Evolutionary conservation across 2,797 vertebrate genomes (phyloP), one percentile per base, ranked within the genome.

Genomic region (Perodicticus potto): DNA sequence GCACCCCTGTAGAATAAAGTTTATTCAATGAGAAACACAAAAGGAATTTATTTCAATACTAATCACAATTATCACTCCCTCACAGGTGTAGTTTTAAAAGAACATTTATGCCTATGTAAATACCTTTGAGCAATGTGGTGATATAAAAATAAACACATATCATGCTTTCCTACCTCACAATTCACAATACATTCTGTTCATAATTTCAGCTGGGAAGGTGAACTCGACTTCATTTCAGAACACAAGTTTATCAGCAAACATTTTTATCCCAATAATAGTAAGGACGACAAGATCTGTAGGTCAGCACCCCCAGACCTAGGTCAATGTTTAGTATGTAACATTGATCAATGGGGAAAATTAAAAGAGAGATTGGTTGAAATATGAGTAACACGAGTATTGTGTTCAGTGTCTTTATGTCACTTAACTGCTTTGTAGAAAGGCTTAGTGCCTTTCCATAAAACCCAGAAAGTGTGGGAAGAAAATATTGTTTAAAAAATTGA

Each of bases 201-300:
- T 89, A 61, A 61, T n/a, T 81, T 70, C 32, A 89, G 5, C 43
- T 45, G 2, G 17, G 43, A 34, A 76, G 10, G 29, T 80, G 32
- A 96, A 67, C 14, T 37, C 88, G 59, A 82, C 12, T 17, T 80
- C 43, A 94, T 78, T 80, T 70, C 27, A 70, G 49, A 87, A 83
- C 63, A 22, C 69, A 67, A 65, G 14, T 25, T 73, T 78, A 7
- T 73, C 27, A 63, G 40, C 43, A 61, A 34, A 67, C 16, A 34
- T n/a, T 17, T 89, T 80, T 89, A 69, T 61, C 22, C 61, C 78
- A 93, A 86, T 7, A 55, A 96, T 12, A 53, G 37, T 63, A 91
- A 89, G 3, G 74, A 84, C 23, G 74, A 88, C 32, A 91, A 84
- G 25, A 89, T 86, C n/a, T 61, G 13, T 77, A 89, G 8, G 17